These are phyloP conservation scores for Amphipyra berbera DNA, from an alignment of 2,888 invertebrate species.

Conservation along the genomic window DNA sequence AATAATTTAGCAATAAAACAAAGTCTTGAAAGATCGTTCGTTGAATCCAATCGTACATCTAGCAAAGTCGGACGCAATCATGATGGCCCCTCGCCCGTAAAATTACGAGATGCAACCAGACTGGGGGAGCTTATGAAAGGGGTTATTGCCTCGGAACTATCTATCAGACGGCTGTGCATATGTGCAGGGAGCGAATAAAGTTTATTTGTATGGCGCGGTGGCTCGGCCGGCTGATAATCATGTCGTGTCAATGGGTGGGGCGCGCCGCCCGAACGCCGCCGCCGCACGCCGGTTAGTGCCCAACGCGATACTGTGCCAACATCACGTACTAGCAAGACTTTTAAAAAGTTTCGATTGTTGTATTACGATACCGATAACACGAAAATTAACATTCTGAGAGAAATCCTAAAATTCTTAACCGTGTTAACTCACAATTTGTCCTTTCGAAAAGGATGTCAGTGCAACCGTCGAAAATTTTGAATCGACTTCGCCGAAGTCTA, in stretches of 20 bases:
- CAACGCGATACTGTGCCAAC: constrained; percentile 73
- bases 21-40: constrained; percentile 41
- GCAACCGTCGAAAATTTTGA: constrained; percentile 83
- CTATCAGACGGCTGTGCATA: constrained; percentile 80
- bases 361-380: constrained; percentile 55
- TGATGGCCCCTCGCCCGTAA: constrained; percentile 83
- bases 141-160: constrained; percentile 87
- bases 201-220: constrained; percentile 85
- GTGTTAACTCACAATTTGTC: constrained; percentile 47
- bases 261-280: constrained; percentile 69
- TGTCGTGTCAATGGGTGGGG: constrained; percentile 84
- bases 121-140: constrained; percentile 85
- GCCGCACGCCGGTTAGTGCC: constrained; percentile 75
- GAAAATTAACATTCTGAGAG: constrained; percentile 27
- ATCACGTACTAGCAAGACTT: constrained; percentile 62
- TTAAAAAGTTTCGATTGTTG: constrained; percentile 62
- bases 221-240: constrained; percentile 84
- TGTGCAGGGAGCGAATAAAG: constrained; percentile 87
- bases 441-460: constrained; percentile 81
- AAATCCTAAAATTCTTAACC: constrained; percentile 24
- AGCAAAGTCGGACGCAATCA: constrained; percentile 75
- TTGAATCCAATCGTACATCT: constrained; percentile 61
- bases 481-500: constrained; percentile 80
- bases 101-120: constrained; percentile 84
- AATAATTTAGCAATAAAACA: constrained; percentile 57